phyloP scores from a whole-genome alignment of 2,888 invertebrate species.

The Dynastes maya region DNA sequence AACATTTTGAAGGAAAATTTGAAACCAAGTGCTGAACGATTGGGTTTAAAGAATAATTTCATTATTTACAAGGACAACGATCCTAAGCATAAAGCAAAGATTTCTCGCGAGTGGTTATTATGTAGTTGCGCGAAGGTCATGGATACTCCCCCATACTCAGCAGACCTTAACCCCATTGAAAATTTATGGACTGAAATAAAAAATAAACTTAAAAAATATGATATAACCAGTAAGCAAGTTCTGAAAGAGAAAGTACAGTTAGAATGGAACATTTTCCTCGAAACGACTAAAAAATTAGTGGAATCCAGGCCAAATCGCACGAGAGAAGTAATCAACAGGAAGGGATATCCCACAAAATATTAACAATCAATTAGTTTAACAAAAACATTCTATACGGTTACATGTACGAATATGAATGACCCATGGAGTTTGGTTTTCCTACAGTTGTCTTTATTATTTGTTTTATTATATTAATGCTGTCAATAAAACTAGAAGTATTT shows the following conservation, averaged over 20 bases:
- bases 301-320: too few relatives aligned
- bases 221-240: background rate
- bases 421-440: too few relatives aligned
- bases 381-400: too few relatives aligned
- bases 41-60: background rate
- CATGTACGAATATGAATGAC: too few relatives aligned
- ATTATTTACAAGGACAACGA: background rate
- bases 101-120: background rate
- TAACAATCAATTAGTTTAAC: too few relatives aligned
- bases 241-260: background rate
- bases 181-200: background rate
- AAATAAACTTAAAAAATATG: background rate
- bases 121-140: background rate
- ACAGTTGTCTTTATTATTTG: too few relatives aligned
- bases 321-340: too few relatives aligned
- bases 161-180: background rate
- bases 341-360: too few relatives aligned
- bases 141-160: background rate
- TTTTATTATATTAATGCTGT: too few relatives aligned
- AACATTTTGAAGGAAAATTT: background rate
- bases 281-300: too few relatives aligned
- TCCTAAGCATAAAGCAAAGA: background rate
- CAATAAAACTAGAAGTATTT: too few relatives aligned
- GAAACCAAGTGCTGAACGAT: background rate
- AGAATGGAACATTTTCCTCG: too few relatives aligned